Conservation (phyloP, 2,888 invertebrate species). For the Conistra vaccinii region DNA sequence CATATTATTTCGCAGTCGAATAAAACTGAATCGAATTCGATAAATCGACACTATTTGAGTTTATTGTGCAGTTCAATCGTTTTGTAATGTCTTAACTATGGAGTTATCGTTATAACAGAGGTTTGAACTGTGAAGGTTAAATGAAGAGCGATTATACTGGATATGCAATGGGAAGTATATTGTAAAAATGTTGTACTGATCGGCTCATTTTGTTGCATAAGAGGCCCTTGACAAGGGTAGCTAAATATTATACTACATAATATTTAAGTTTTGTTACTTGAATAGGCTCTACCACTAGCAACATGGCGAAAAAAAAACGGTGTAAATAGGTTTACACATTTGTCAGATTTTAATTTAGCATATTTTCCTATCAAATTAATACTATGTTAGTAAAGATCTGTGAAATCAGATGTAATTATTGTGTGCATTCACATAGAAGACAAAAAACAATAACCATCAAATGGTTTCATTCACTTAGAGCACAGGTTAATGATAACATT, state of each 20-base stretch:
- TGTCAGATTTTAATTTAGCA: not conserved
- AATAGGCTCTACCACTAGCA: not conserved
- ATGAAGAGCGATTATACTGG: constrained; percentile 10
- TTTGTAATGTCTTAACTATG: constrained; percentile 18
- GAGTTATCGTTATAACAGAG: constrained; percentile 9
- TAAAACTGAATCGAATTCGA: constrained; percentile 10
- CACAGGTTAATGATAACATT: constrained; percentile 34
- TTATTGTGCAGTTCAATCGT: constrained; percentile 13
- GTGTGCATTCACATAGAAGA: constrained; percentile 6
- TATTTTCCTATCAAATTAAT: constrained; percentile 5
- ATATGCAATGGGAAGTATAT: constrained; percentile 26
- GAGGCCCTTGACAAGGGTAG: not conserved
- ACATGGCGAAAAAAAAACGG: not conserved
- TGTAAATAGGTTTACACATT: not conserved
- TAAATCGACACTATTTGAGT: constrained; percentile 2
- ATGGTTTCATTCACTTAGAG: constrained; percentile 28
- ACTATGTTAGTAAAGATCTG: not conserved
- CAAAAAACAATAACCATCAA: constrained; percentile 24
- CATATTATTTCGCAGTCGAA: constrained; percentile 13
- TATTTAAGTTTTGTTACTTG: not conserved
- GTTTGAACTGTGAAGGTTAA: constrained; percentile 23
- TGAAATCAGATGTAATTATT: not conserved
- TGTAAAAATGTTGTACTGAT: constrained; percentile 3
- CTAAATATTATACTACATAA: not conserved
- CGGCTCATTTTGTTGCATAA: not conserved